Evolutionary conservation across 2,797 vertebrate genomes (phyloP).

Genomic region (Lemur catta): DNA sequence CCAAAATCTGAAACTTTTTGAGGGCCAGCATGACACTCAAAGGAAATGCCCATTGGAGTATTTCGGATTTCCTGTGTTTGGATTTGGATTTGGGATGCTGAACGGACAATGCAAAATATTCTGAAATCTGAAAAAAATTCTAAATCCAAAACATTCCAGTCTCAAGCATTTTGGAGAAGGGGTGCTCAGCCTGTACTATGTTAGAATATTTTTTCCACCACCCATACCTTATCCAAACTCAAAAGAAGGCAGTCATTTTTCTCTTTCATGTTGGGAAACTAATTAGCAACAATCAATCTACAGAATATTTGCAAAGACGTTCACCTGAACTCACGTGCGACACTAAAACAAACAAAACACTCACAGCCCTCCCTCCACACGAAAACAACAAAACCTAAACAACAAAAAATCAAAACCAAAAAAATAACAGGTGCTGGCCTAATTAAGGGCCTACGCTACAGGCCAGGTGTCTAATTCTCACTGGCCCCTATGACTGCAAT

Average conservation of each 20-base stretch:
- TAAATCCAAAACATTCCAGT: background rate
- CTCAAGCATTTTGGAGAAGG: background rate
- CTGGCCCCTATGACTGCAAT: background rate
- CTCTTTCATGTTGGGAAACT: background rate
- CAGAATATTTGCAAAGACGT: slow-evolving; percentile 21
- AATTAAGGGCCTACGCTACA: background rate
- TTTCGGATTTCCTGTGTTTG: background rate
- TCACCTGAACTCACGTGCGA: background rate
- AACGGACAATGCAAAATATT: background rate
- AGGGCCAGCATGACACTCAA: background rate
- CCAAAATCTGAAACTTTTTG: background rate
- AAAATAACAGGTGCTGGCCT: background rate
- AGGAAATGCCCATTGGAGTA: background rate
- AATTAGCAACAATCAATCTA: background rate
- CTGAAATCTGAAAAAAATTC: background rate
- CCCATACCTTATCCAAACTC: background rate
- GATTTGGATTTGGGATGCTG: background rate
- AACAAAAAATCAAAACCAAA: background rate
- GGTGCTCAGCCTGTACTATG: background rate
- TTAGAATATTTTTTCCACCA: background rate
- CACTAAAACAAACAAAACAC: background rate
- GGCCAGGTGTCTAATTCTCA: background rate
- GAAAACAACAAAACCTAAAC: background rate
- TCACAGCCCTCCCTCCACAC: background rate
- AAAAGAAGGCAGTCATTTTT: background rate